Base-by-base conservation (phyloP, 2,797 vertebrate species). In the Craterocephalus amniculus region DNA sequence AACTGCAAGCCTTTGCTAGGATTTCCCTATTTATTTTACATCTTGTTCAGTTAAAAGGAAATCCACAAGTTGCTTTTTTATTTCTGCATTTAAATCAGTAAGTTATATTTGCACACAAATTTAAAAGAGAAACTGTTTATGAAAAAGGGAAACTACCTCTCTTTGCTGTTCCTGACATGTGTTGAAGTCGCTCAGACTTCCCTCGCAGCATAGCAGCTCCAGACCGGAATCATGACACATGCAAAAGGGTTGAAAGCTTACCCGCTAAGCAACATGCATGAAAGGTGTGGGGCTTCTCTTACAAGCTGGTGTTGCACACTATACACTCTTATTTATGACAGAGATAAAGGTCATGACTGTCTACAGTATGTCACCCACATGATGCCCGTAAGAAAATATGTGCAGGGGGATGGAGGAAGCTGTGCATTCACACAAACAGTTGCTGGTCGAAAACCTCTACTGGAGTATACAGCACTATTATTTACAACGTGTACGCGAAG, bases 391-490 rank as follows among this genome's bases (percentile, higher is more conserved):
- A 72, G 79, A 73, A 82, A 80, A 58, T 76, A 76, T 80, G 79
- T 62, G 68, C 67, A 57, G 32, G 69, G 69, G 71, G 71, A 57
- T 3, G 74, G 72, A 70, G 83, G 71, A 79, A 81, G 76, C 85
- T 86, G 82, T 80, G 80, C 78, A 61, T 83, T 86, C 78, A 80
- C 82, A 88, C 83, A 89, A 88, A 89, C 84, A 89, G 86, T 76
- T 90, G 89, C 87, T 90, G 91, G 90, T 91, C 86, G 85, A 84
- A 88, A 88, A 89, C 79, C 85, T 86, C 87, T 87, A 89, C 79
- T 83, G 73, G 85, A 88, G 80, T 86, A 87, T 86, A 90, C 81
- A 79, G 78, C 78, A 79, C 75, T 83, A 85, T 61, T 90, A 91
- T 92, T 85, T 92, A 91, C 90, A 93, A 81, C 63, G 73, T 81